Percentiles rank a stretch among this genome's conserved stretches.
Evolutionary conservation across 2,113 vertebrate genomes (phyloP).

Genomic region (Oncorhynchus gorbuscha): DNA sequence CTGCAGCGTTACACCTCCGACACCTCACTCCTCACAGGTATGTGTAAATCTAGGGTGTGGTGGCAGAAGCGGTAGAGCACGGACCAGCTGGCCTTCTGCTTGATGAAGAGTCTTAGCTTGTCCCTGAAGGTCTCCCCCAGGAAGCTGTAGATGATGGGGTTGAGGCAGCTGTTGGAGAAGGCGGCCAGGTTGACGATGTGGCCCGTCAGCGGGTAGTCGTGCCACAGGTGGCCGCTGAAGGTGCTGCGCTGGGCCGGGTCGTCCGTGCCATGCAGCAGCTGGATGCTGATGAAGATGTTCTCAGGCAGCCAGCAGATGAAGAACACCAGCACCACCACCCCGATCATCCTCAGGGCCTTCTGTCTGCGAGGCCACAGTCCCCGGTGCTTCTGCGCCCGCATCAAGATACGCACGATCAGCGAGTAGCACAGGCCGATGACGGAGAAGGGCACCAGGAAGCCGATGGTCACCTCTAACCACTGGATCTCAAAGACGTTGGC

Average conservation of each 20-base stretch:
- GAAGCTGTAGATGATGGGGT: slow-evolving; percentile 98
- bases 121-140: slow-evolving; percentile 96
- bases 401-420: slow-evolving; percentile 85
- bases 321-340: slow-evolving; percentile 94
- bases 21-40: slow-evolving; percentile 82
- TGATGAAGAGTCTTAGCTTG: slow-evolving; percentile 90
- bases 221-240: slow-evolving; percentile 78
- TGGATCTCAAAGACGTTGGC: slow-evolving; percentile 93
- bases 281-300: slow-evolving; percentile 95
- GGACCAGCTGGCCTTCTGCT: slow-evolving; percentile 85
- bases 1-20: slow-evolving; percentile 76
- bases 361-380: slow-evolving; percentile 85
- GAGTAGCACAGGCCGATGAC: slow-evolving; percentile 96
- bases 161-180: slow-evolving; percentile 97
- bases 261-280: slow-evolving; percentile 84
- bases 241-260: slow-evolving; percentile 75
- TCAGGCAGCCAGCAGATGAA: slow-evolving; percentile 98
- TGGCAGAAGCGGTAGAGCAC: slow-evolving; percentile 86
- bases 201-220: slow-evolving; percentile 88
- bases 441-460: slow-evolving; percentile 92
- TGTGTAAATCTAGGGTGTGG: slow-evolving; percentile 81
- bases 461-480: slow-evolving; percentile 95
- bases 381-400: slow-evolving; percentile 83
- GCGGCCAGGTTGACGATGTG: slow-evolving; percentile 96
- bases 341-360: slow-evolving; percentile 95